phyloP scores from a whole-genome alignment of 2,113 vertebrate species.

The Tragelaphus buxtoni region DNA sequence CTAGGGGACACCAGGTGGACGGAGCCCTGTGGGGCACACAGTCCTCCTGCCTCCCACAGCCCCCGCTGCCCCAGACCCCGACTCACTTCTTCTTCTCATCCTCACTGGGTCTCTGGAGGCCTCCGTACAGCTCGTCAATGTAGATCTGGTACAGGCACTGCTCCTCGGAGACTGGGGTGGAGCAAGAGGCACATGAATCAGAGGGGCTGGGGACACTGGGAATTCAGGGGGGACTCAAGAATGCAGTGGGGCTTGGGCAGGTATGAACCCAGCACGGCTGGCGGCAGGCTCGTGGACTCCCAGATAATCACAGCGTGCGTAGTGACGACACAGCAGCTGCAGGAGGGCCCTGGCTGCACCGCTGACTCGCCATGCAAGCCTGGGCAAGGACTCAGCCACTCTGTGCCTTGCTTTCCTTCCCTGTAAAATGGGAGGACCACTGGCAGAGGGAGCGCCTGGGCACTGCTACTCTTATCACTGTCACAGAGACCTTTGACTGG shows the following conservation, averaged over 20 bases:
- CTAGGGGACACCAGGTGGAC: rapidly evolving
- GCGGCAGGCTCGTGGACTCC: neutral
- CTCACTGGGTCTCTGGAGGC: slow-evolving; percentile 92
- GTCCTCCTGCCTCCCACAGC: rapidly evolving
- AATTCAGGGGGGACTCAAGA: no score
- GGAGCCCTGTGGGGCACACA: rapidly evolving
- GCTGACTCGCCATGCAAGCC: rapidly evolving
- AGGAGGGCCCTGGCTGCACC: neutral
- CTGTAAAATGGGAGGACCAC: neutral
- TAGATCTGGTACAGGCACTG: slow-evolving; percentile 98
- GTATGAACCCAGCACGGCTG: neutral
- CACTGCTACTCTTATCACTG: rapidly evolving
- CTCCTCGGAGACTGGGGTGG: slow-evolving; percentile 91
- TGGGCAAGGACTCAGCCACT: no score
- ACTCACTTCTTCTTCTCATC: slow-evolving; percentile 97
- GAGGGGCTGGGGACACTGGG: neutral
- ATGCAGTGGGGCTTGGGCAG: neutral
- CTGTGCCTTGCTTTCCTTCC: neutral
- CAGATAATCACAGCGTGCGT: neutral
- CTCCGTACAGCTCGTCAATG: slow-evolving; percentile 94
- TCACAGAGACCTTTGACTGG: neutral
- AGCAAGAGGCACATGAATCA: rapidly evolving
- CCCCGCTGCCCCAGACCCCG: rapidly evolving
- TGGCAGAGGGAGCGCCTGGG: rapidly evolving
- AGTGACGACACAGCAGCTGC: neutral